phyloP scores from a whole-genome alignment of 1,140 invertebrate genomes.

The Listronotus oregonensis region DNA sequence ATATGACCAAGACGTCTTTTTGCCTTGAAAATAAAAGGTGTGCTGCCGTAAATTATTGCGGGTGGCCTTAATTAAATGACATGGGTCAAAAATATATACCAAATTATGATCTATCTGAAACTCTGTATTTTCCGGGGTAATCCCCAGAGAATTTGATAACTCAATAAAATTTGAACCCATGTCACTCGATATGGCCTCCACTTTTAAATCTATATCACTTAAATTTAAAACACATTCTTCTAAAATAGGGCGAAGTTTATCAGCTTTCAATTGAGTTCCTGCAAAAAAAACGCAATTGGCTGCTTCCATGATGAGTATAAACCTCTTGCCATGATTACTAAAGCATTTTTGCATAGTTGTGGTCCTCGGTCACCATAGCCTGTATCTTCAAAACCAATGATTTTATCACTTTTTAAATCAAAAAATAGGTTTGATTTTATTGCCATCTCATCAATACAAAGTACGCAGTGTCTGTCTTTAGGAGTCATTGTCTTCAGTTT shows the following conservation, averaged over 20 bases:
- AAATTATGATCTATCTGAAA: background rate
- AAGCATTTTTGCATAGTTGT: slow-evolving; percentile 9
- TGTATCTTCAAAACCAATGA: slow-evolving; percentile 41
- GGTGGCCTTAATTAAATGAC: too few relatives aligned
- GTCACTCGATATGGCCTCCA: background rate
- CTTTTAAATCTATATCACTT: slow-evolving; percentile 13
- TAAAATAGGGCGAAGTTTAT: slow-evolving; percentile 12
- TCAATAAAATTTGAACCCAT: too few relatives aligned
- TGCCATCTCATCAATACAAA: slow-evolving; percentile 46
- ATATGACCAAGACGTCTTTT: background rate
- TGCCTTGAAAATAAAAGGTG: background rate
- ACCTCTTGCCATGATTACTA: slow-evolving; percentile 21
- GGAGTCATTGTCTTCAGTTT: slow-evolving; percentile 17
- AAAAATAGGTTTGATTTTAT: slow-evolving; percentile 40
- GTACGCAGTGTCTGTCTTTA: slow-evolving; percentile 26
- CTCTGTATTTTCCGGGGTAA: too few relatives aligned
- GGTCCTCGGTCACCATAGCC: slow-evolving; percentile 29
- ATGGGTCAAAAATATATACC: too few relatives aligned
- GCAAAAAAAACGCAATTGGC: slow-evolving; percentile 24
- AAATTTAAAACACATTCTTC: slow-evolving; percentile 13
- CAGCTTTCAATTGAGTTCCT: slow-evolving; percentile 12
- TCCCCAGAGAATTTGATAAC: too few relatives aligned
- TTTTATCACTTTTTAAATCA: slow-evolving; percentile 29
- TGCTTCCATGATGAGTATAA: slow-evolving; percentile 29
- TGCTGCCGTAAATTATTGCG: slow-evolving; percentile 16